phyloP scores from a whole-genome alignment of 2,888 invertebrate species.

The Pollenia angustigena region DNA sequence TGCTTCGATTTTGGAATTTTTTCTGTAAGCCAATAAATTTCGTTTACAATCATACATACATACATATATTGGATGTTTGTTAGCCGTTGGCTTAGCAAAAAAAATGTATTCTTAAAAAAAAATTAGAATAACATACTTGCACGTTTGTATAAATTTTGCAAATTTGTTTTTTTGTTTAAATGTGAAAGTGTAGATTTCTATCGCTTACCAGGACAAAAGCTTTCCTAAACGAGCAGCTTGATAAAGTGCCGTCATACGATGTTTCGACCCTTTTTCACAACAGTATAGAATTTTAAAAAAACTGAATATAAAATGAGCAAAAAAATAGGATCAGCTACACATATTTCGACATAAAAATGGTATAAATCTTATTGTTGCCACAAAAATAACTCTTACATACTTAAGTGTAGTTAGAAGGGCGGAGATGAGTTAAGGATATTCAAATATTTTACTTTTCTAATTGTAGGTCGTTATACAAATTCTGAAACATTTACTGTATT shows the following conservation, averaged over 20 bases:
- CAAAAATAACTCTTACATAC: no score
- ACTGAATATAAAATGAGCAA: not conserved
- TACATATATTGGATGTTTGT: not conserved
- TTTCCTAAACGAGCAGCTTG: slow-evolving; percentile 33
- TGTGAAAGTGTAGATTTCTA: slow-evolving; percentile 16
- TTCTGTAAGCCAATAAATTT: slow-evolving; percentile 10
- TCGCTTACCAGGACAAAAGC: slow-evolving; percentile 23
- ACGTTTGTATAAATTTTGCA: not conserved
- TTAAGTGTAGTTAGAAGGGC: not conserved
- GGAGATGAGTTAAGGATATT: no score
- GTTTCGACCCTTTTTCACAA: not conserved
- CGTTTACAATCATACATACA: not conserved
- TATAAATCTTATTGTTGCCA: slow-evolving; percentile 12
- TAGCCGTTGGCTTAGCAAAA: not conserved
- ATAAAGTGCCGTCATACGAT: slow-evolving; percentile 16
- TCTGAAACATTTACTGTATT: not conserved
- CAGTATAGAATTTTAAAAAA: not conserved
- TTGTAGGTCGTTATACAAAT: no score
- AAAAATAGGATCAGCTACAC: not conserved
- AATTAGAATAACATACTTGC: not conserved
- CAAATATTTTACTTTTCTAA: no score
- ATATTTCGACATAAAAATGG: not conserved
- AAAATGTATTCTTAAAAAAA: not conserved
- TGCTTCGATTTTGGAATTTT: not conserved
- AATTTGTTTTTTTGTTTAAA: not conserved